A percentile compares a stretch with the other conserved stretches of the same genome.
Evolutionary conservation across 2,113 vertebrate species (phyloP).

Genomic region (Rhinopomastus cyanomelas): DNA sequence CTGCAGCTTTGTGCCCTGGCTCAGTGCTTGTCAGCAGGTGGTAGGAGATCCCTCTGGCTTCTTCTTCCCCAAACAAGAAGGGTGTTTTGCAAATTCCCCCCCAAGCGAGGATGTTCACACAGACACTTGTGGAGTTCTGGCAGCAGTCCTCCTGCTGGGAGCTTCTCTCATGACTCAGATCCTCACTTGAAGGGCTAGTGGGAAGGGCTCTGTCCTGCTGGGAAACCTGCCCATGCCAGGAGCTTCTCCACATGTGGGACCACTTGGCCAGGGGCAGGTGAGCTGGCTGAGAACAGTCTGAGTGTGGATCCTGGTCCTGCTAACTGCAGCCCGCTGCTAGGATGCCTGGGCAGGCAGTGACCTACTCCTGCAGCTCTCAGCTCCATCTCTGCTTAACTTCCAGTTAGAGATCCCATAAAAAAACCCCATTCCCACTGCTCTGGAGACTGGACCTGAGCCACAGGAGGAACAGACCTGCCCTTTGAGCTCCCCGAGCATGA

Average conservation of each 20-base stretch:
- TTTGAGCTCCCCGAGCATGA: background rate
- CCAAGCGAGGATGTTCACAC: background rate
- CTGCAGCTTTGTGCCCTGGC: background rate
- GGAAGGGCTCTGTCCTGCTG: background rate
- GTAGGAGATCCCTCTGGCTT: background rate
- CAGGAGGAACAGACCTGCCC: too few relatives aligned
- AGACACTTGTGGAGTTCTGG: background rate
- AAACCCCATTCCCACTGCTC: background rate
- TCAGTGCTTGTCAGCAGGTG: background rate
- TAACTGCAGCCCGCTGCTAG: background rate
- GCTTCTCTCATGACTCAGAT: background rate
- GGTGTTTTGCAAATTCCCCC: background rate
- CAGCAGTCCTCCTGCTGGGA: background rate
- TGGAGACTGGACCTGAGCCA: background rate
- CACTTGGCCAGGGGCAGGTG: rapidly evolving
- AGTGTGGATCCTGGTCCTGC: background rate
- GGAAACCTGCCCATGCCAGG: background rate
- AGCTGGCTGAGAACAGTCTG: background rate
- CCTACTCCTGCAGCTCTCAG: background rate
- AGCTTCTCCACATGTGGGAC: background rate
- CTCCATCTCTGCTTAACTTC: background rate
- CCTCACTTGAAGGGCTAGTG: background rate
- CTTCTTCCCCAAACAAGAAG: background rate
- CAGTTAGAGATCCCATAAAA: background rate
- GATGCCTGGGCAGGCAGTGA: background rate